Conservation (phyloP, 2,888 invertebrate genomes). For the Luffia ferchaultella region DNA sequence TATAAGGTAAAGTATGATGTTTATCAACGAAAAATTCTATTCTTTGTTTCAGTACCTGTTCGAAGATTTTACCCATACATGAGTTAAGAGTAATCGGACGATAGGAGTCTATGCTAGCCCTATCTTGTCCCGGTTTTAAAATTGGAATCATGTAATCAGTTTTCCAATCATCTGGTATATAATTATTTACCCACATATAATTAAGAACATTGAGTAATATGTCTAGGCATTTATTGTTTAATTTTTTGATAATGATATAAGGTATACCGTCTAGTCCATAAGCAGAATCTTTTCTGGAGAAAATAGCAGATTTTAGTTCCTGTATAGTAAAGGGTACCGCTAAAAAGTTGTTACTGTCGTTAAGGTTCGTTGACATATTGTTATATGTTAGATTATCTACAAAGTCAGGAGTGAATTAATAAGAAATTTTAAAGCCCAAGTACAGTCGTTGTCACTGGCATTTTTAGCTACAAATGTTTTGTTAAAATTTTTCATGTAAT, state of each 20-base stretch:
- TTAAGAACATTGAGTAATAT: no score
- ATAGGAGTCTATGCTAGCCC: no score
- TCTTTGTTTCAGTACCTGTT: slow-evolving; percentile 1
- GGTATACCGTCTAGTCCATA: no score
- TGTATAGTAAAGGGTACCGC: neutral
- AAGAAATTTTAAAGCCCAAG: neutral
- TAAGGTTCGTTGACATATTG: neutral
- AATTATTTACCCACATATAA: no score
- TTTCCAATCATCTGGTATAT: no score
- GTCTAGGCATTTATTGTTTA: no score
- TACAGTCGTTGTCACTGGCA: neutral
- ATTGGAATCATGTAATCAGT: no score
- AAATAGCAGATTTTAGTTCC: slow-evolving; percentile 9
- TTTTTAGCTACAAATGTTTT: neutral
- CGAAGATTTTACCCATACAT: slow-evolving; percentile 17
- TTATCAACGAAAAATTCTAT: slow-evolving; percentile 1
- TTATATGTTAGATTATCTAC: neutral
- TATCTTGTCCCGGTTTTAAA: slow-evolving; percentile 16
- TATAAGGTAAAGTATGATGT: neutral
- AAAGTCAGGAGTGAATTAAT: neutral
- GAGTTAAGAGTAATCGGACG: no score
- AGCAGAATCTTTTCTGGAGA: slow-evolving; percentile 11
- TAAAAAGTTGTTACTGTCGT: neutral
- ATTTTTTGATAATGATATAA: no score
- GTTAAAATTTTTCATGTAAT: neutral